Conservation (phyloP, 1,140 invertebrate species). For the Colletes latitarsis region DNA sequence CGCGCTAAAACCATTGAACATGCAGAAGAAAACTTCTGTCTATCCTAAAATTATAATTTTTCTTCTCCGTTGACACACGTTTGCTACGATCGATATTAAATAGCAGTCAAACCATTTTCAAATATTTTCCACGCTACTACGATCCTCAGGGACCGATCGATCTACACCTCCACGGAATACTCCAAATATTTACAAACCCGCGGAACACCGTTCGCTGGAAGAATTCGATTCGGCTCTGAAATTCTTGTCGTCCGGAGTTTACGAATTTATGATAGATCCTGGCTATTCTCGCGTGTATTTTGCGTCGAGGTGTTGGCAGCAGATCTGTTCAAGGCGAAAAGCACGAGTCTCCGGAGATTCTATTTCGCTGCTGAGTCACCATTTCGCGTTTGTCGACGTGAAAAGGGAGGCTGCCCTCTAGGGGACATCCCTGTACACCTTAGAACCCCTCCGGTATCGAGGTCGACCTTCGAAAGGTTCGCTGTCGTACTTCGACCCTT, state of each 20-base stretch:
- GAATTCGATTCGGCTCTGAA: conserved; percentile 30
- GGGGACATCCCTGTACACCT: conserved; percentile 57
- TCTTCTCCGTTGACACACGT: too few species aligned
- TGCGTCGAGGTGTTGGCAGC: conserved; percentile 63
- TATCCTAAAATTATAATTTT: too few species aligned
- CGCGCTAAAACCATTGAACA: too few species aligned
- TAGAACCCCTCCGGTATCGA: conserved; percentile 43
- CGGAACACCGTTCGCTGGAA: not conserved
- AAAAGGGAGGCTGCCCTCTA: conserved; percentile 62
- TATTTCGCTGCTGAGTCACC: conserved; percentile 75
- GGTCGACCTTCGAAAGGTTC: conserved; percentile 35
- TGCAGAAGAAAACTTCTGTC: too few species aligned
- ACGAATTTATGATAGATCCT: conserved; percentile 25
- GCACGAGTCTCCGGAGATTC: conserved; percentile 72
- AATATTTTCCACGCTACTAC: not conserved
- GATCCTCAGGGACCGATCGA: conserved; percentile 56
- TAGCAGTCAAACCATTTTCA: not conserved
- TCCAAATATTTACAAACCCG: conserved; percentile 54
- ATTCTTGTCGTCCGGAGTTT: conserved; percentile 5
- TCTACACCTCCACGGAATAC: conserved; percentile 40
- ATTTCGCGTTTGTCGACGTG: conserved; percentile 67
- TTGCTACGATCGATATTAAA: not conserved
- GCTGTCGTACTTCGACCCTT: conserved; percentile 17
- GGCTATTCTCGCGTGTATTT: conserved; percentile 58
- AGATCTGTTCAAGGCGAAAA: conserved; percentile 62